Percentiles rank a stretch among this genome's conserved stretches.
Evolutionary conservation across 2,888 invertebrate genomes (phyloP).

Genomic region (Synergus laeviventris): DNA sequence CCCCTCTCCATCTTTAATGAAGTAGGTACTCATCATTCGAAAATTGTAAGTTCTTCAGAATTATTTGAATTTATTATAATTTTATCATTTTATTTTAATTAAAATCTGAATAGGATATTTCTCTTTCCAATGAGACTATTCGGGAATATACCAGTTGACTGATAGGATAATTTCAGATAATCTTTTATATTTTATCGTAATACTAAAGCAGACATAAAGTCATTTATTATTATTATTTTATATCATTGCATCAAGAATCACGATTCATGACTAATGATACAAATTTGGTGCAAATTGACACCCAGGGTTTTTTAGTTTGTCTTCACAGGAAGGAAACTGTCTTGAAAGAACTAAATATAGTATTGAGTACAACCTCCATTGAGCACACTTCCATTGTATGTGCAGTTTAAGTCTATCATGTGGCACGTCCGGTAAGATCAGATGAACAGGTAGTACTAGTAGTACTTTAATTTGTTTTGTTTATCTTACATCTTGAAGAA

Average conservation of each 20-base stretch:
- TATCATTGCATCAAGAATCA: background rate
- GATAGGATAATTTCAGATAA: too few species aligned
- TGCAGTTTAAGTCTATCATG: slow-evolving; percentile 29
- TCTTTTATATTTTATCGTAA: too few species aligned
- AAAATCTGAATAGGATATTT: too few species aligned
- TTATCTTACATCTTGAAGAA: background rate
- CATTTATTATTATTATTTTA: too few species aligned
- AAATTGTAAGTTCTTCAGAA: background rate
- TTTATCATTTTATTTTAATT: too few species aligned
- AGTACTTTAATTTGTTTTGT: background rate
- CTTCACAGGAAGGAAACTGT: slow-evolving; percentile 17
- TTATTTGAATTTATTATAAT: background rate
- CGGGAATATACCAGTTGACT: too few species aligned
- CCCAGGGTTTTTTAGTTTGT: background rate
- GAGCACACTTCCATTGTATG: slow-evolving; percentile 16
- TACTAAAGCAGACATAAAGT: too few species aligned
- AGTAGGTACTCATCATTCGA: background rate
- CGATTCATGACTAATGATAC: background rate
- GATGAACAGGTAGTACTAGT: background rate
- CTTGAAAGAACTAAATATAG: slow-evolving; percentile 28
- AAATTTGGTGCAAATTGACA: background rate
- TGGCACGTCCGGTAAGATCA: slow-evolving; percentile 5
- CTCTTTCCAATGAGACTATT: too few species aligned
- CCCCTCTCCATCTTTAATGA: background rate
- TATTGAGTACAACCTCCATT: slow-evolving; percentile 21